These are phyloP conservation scores for Sphaeridia pumilis DNA, from an alignment of 2,888 invertebrate species.

Conservation along the genomic window DNA sequence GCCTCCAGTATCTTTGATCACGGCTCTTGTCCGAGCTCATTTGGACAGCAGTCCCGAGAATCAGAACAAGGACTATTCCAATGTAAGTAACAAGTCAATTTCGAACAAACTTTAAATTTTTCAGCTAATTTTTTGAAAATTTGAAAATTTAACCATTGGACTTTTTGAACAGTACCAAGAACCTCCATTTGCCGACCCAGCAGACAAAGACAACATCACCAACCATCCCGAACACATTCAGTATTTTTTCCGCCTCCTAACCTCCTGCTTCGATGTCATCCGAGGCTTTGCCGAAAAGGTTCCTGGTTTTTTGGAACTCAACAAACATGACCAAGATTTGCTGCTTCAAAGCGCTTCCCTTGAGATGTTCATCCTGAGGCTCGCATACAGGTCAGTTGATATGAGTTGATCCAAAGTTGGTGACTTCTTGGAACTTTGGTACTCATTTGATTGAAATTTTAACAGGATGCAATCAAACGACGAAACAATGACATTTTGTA, in stretches of 20 bases:
- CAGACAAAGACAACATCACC: slow-evolving; percentile 49
- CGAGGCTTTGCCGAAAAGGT: slow-evolving; percentile 87
- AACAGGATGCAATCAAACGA: slow-evolving; percentile 75
- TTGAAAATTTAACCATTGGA: too few species aligned
- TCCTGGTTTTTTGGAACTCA: slow-evolving; percentile 76
- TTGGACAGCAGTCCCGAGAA: slow-evolving; percentile 91
- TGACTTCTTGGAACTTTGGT: too few species aligned
- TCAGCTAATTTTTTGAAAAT: too few species aligned
- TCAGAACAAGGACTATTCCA: slow-evolving; percentile 80
- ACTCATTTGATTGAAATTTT: not conserved
- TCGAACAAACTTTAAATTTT: too few species aligned
- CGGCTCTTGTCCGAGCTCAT: slow-evolving; percentile 85
- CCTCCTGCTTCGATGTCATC: slow-evolving; percentile 85
- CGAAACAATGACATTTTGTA: slow-evolving; percentile 84
- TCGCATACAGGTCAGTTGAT: slow-evolving; percentile 81
- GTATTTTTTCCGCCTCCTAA: slow-evolving; percentile 79
- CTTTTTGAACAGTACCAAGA: slow-evolving; percentile 52
- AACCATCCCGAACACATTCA: slow-evolving; percentile 63
- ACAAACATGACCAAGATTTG: slow-evolving; percentile 72
- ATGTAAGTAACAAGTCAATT: too few species aligned
- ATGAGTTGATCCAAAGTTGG: too few species aligned
- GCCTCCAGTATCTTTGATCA: slow-evolving; percentile 88
- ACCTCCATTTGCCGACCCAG: slow-evolving; percentile 51
- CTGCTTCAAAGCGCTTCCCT: slow-evolving; percentile 88
- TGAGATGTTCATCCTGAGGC: slow-evolving; percentile 81